Evolutionary conservation across 1,140 invertebrate genomes (phyloP), one percentile per base, ranked within the genome.

Genomic region (Danaus melanippus): DNA sequence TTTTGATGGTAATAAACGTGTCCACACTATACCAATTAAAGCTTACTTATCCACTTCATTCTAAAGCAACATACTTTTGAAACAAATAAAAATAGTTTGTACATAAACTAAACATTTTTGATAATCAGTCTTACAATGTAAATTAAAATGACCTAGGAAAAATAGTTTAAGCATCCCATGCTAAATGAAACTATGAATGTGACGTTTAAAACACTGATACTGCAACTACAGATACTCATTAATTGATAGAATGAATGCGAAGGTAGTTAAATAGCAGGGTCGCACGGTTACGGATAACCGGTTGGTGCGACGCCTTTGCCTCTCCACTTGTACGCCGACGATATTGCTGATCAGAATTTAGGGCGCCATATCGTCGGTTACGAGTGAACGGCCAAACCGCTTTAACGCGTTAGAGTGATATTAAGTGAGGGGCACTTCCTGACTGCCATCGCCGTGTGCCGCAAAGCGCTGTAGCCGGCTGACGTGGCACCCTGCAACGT

Each of bases 351-450:
- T 15, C 10, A 40, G 15, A 10, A n/a, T 44, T 1, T 46, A 12
- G 12, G 45, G 45, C 42, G 12, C 44, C 42, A 39, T 12, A n/a
- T 59, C 17, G 43, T 11, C 15, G 46, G 42, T 51, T 47, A 46
- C 51, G 60, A 51, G 56, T 50, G 46, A 40, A 48, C 46, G 12
- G 12, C 10, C 39, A 15, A 42, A 9, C 21, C 15, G 43, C 41
- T 64, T 77, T 79, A 87, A 62, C 79, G 79, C 46, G 87, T 89
- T 65, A 90, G 89, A 69, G 90, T 90, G 56, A 64, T 64, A 41
- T 64, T 64, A 32, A 92, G 89, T 71, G 91, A 92, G 76, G 91
- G 90, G 86, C 90, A 92, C 86, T 92, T 94, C 89, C 93, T 92
- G 90, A 94, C 93, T 86, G 83, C 76, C 91, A 92, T 90, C 88